Base-by-base conservation (phyloP, 2,888 invertebrate species). In the Gryllus longicercus region DNA sequence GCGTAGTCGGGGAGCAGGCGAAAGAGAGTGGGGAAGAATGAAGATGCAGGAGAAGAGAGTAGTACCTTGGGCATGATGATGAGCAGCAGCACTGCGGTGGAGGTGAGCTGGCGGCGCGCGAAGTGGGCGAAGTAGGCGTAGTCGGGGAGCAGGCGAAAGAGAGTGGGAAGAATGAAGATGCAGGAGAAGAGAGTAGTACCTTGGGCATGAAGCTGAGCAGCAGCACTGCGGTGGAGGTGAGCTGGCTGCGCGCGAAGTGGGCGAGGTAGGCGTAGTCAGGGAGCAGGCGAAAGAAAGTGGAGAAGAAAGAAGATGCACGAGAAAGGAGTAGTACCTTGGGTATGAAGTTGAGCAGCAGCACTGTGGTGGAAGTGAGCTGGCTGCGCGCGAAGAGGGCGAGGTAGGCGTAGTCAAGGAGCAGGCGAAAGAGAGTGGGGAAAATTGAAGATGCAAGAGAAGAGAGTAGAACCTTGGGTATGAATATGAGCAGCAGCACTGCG, bases 121-220 rank as follows among this genome's bases (percentile, higher is more conserved):
- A 96, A 96, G 84, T 95, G 93, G 84, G 95, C 91, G 84, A 96
- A 90, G 86, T 95, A 92, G 83, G 94, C 88, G 85, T 92, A 90
- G 86, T 95, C 93, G 49, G 94, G 94, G 87, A 93, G 92, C 83
- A 94, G 88, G 23, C 85, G 84, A n/a, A n/a, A n/a, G n/a, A n/a
- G n/a, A n/a, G n/a, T n/a, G n/a, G n/a, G n/a, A n/a, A n/a, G n/a
- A n/a, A n/a, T n/a, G n/a, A n/a, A n/a, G n/a, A n/a, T n/a, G n/a
- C n/a, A n/a, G n/a, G n/a, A n/a, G n/a, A n/a, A n/a, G n/a, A n/a
- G 25, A 25, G 25, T 25, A 86, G 84, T 85, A 91, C 94, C 86
- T 97, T 95, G 80, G 97, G 97, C 83, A 94, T 93, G 86, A 97
- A 94, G 85, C 97, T 94, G 86, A 97, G 92, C 82, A 94, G 90